Evolutionary conservation across 2,888 invertebrate genomes (phyloP).

Genomic region (Timema cristinae): DNA sequence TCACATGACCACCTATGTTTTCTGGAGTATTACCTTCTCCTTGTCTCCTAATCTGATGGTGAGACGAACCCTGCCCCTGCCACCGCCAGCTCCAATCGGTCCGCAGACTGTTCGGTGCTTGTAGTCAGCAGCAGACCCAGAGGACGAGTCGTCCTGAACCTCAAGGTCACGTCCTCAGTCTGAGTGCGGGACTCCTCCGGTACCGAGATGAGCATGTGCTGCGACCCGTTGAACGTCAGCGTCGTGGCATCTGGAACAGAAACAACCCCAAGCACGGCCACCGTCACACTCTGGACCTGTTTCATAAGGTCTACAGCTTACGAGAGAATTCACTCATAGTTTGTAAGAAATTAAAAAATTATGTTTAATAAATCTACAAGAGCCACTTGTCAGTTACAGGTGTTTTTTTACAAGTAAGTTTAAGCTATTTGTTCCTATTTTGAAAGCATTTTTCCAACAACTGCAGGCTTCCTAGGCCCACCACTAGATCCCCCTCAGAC

Average conservation of each 20-base stretch:
- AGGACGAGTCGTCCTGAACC: constrained; percentile 79
- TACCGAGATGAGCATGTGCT: constrained; percentile 72
- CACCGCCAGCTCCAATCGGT: constrained; percentile 79
- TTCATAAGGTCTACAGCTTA: background rate
- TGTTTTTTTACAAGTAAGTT: no score
- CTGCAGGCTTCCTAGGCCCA: no score
- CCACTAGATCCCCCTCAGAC: no score
- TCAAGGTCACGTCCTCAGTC: constrained; percentile 81
- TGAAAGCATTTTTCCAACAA: no score
- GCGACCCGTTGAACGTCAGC: constrained; percentile 81
- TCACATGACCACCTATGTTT: no score
- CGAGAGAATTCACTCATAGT: background rate
- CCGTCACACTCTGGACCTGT: background rate
- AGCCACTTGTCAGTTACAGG: no score
- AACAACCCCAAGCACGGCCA: background rate
- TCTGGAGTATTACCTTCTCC: constrained; percentile 60
- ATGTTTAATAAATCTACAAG: no score
- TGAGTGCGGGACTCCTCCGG: constrained; percentile 73
- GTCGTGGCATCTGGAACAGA: constrained; percentile 71
- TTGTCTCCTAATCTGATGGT: constrained; percentile 78
- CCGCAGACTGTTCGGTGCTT: constrained; percentile 70
- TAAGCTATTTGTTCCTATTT: no score
- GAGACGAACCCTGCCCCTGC: constrained; percentile 79
- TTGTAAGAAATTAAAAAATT: no score
- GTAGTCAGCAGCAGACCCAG: constrained; percentile 76